Evolutionary conservation across 2,113 vertebrate species (phyloP).

Genomic region (Aegithalos caudatus): DNA sequence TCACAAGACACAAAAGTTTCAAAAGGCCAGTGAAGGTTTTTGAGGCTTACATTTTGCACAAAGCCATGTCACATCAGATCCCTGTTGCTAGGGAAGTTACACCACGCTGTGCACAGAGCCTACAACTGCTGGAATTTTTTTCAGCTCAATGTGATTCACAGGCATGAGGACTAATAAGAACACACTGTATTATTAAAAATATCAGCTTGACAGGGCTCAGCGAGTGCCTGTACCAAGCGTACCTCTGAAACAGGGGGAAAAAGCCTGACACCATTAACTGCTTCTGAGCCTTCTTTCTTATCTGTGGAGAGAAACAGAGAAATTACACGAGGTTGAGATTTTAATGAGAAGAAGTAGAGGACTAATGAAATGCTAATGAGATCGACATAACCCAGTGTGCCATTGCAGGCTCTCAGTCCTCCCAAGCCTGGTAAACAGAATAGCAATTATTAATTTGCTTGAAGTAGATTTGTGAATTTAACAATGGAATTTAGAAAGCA

Average conservation of each 20-base stretch:
- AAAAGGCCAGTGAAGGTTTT: slow-evolving; percentile 58
- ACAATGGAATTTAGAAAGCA: not conserved
- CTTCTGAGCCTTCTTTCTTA: not conserved
- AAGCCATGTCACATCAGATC: slow-evolving; percentile 23
- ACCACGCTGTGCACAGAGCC: slow-evolving; percentile 33
- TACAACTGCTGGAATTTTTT: slow-evolving; percentile 49
- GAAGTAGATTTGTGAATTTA: not conserved
- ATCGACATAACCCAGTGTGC: not conserved
- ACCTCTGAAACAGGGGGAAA: not conserved
- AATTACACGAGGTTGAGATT: slow-evolving; percentile 17
- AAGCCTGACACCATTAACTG: not conserved
- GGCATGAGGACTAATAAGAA: slow-evolving; percentile 27
- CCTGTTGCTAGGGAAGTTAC: slow-evolving; percentile 58
- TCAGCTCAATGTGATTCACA: slow-evolving; percentile 36
- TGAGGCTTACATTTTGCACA: slow-evolving; percentile 19
- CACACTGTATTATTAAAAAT: slow-evolving; percentile 47
- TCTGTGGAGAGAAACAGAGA: not conserved
- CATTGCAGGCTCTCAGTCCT: slow-evolving; percentile 33
- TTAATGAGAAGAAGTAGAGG: slow-evolving; percentile 32
- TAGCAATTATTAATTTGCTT: not conserved
- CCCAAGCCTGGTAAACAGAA: slow-evolving; percentile 34
- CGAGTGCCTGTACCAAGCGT: not conserved
- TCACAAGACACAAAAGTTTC: slow-evolving; percentile 18
- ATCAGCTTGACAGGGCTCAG: slow-evolving; percentile 17
- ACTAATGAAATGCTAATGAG: slow-evolving; percentile 44